Conservation (phyloP, 2,888 invertebrate genomes). For the Rosalia funebris region DNA sequence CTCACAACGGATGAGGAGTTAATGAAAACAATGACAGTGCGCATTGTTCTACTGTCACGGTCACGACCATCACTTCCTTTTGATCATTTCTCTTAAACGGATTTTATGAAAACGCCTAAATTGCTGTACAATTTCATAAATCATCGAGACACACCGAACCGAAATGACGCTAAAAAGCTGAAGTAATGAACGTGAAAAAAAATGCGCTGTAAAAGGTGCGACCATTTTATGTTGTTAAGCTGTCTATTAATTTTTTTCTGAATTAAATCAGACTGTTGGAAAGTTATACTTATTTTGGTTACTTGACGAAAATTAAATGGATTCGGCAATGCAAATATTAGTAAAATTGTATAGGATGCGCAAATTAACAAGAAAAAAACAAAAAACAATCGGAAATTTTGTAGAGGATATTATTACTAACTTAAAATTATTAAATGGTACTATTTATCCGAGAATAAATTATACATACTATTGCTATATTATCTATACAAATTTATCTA, state of each 20-base stretch:
- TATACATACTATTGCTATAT: too few species aligned
- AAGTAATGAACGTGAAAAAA: background rate
- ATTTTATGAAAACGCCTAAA: slow-evolving; percentile 17
- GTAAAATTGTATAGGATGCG: too few species aligned
- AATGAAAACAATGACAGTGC: slow-evolving; percentile 28
- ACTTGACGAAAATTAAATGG: too few species aligned
- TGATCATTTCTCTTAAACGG: slow-evolving; percentile 22
- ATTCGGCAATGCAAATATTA: too few species aligned
- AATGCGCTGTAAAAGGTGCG: background rate
- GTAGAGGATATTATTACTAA: too few species aligned
- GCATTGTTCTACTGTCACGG: slow-evolving; percentile 27
- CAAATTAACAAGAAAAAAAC: too few species aligned
- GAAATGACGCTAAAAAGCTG: background rate
- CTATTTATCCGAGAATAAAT: too few species aligned
- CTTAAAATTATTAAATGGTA: too few species aligned
- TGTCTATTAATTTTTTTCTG: slow-evolving; percentile 6
- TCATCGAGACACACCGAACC: slow-evolving; percentile 1
- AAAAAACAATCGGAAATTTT: too few species aligned
- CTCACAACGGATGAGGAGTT: slow-evolving; percentile 14
- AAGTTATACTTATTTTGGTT: too few species aligned
- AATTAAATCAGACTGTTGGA: too few species aligned
- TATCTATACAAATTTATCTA: too few species aligned
- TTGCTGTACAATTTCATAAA: background rate
- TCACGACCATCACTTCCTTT: slow-evolving; percentile 29
- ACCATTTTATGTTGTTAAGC: background rate